Conservation (phyloP, 2,888 invertebrate genomes). For the Mamestra brassicae region DNA sequence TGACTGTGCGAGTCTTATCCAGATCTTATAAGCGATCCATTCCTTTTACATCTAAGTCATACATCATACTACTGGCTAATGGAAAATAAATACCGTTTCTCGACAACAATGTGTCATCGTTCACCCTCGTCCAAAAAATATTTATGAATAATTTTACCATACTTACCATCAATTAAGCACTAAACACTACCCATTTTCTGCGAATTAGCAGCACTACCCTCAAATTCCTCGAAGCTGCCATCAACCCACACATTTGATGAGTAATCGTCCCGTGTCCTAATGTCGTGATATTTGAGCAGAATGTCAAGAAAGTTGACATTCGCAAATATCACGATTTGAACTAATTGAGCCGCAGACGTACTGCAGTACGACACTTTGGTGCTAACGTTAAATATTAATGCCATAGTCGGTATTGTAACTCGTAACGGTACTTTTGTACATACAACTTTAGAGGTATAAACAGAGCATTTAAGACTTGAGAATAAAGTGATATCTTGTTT, state of each 20-base stretch:
- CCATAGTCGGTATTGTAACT: not conserved
- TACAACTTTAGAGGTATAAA: not conserved
- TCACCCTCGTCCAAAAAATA: not conserved
- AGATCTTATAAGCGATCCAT: no score
- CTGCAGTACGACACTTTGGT: slow-evolving; percentile 61
- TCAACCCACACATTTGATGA: slow-evolving; percentile 27
- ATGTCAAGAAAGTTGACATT: slow-evolving; percentile 81
- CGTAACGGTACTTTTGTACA: not conserved
- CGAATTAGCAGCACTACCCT: not conserved
- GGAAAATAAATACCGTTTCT: not conserved
- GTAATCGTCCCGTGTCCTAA: slow-evolving; percentile 56
- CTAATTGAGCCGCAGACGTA: slow-evolving; percentile 42
- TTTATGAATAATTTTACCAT: no score
- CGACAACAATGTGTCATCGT: not conserved
- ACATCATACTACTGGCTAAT: no score
- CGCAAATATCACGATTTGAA: slow-evolving; percentile 66
- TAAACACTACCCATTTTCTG: slow-evolving; percentile 6
- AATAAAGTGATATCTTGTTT: no score
- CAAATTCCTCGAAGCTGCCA: slow-evolving; percentile 36
- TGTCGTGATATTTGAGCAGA: slow-evolving; percentile 73
- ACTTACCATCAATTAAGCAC: not conserved
- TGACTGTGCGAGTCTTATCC: no score
- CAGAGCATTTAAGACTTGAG: not conserved
- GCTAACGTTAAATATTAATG: slow-evolving; percentile 8
- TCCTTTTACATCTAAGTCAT: no score